These are phyloP conservation scores for Azorinus chamasolen DNA, from an alignment of 2,888 invertebrate genomes.

Conservation along the genomic window DNA sequence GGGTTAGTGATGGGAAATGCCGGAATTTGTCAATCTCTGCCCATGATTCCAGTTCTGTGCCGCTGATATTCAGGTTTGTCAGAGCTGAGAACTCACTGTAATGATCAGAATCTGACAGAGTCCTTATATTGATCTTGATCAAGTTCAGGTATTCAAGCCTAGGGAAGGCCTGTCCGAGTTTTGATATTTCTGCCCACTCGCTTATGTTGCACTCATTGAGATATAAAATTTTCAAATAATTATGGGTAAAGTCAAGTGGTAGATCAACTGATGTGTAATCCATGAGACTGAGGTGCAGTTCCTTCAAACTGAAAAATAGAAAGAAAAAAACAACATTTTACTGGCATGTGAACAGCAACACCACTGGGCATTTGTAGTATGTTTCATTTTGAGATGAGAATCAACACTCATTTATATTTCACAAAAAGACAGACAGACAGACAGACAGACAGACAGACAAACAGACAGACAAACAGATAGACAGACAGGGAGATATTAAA, in stretches of 20 bases:
- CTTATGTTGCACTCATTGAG: conserved; percentile 95
- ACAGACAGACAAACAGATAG: no score
- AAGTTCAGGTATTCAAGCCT: conserved; percentile 94
- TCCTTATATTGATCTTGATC: conserved; percentile 81
- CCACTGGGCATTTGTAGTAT: no score
- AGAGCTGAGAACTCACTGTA: conserved; percentile 88
- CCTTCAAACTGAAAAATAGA: conserved; percentile 90
- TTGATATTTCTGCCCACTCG: conserved; percentile 93
- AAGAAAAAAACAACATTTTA: conserved; percentile 23
- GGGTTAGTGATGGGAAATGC: conserved; percentile 93
- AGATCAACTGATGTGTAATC: conserved; percentile 87
- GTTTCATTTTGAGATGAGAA: no score
- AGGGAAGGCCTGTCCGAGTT: conserved; percentile 95
- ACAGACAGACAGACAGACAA: no score
- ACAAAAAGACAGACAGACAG: no score
- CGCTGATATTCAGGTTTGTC: conserved; percentile 90
- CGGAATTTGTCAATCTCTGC: conserved; percentile 95
- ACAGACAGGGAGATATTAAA: no score
- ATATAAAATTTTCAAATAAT: conserved; percentile 92
- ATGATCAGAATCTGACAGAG: conserved; percentile 43
- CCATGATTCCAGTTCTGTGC: conserved; percentile 94
- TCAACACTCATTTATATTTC: no score
- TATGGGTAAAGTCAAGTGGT: conserved; percentile 59
- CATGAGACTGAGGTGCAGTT: conserved; percentile 96
- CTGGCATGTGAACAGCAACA: no score